Evolutionary conservation across 2,888 invertebrate species (phyloP).

Genomic region (Lordiphosa andalusiaca): DNA sequence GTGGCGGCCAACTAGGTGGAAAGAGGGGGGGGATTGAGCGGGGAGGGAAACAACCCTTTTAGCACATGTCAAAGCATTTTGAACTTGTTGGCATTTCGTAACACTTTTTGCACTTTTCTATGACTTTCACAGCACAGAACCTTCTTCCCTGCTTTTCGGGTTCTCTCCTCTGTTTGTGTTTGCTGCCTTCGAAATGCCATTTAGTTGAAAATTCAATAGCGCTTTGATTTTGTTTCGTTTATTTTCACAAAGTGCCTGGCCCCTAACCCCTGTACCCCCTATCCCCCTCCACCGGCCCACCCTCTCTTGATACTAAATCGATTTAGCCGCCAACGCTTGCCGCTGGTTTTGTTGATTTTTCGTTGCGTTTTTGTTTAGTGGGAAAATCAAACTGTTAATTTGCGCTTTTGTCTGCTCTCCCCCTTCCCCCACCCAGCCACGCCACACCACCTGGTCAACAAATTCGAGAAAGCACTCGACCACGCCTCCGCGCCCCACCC

Average conservation of each 20-base stretch:
- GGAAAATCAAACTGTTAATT: slow-evolving; percentile 76
- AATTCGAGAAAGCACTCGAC: slow-evolving; percentile 58
- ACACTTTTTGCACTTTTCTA: slow-evolving; percentile 61
- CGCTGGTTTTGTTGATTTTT: slow-evolving; percentile 64
- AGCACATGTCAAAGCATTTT: slow-evolving; percentile 70
- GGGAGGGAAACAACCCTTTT: slow-evolving; percentile 46
- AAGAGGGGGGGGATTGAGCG: background rate
- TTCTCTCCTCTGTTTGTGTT: slow-evolving; percentile 13
- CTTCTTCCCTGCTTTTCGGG: slow-evolving; percentile 4
- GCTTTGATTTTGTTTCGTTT: slow-evolving; percentile 74
- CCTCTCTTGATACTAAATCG: slow-evolving; percentile 46
- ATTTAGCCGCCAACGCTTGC: slow-evolving; percentile 47
- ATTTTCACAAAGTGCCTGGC: slow-evolving; percentile 67
- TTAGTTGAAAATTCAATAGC: slow-evolving; percentile 73
- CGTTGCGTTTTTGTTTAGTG: slow-evolving; percentile 69
- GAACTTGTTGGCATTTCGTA: slow-evolving; percentile 67
- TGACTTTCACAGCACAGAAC: slow-evolving; percentile 30
- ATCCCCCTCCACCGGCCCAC: background rate
- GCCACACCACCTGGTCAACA: slow-evolving; percentile 33
- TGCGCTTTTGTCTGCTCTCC: slow-evolving; percentile 65
- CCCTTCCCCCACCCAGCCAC: slow-evolving; percentile 2
- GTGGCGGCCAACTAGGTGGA: background rate
- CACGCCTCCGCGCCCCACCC: slow-evolving; percentile 4
- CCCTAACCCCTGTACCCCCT: background rate
- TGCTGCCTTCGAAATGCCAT: slow-evolving; percentile 67